A percentile compares a stretch with the other conserved stretches of the same genome.
These are phyloP conservation scores for Tupaia tana DNA, from an alignment of 2,113 vertebrate genomes.

Conservation along the genomic window DNA sequence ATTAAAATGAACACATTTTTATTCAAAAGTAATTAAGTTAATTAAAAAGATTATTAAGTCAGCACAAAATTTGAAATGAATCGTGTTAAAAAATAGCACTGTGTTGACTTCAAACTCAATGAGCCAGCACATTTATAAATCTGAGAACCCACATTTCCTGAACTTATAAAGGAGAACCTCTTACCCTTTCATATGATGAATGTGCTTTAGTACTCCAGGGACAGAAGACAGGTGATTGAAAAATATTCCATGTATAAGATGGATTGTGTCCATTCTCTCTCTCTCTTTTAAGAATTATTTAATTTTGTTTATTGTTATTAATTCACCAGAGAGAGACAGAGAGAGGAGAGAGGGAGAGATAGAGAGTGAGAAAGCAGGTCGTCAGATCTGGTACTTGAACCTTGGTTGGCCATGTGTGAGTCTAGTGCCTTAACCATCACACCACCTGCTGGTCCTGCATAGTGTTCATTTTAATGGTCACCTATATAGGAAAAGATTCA, in stretches of 20 bases:
- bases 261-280: neutral
- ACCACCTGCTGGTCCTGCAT: no score
- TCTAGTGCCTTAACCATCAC: no score
- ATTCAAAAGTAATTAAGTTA: conserved; percentile 75
- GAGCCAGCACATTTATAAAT: conserved; percentile 55
- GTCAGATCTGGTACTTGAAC: no score
- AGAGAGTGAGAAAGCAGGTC: no score
- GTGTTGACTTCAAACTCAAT: conserved; percentile 64
- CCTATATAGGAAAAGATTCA: neutral
- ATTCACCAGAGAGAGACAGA: no score
- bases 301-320: no score
- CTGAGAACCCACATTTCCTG: conserved; percentile 38
- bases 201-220: conserved; percentile 21
- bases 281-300: no score
- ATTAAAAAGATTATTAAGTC: conserved; percentile 73
- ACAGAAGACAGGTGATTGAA: conserved; percentile 11
- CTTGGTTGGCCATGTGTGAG: no score
- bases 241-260: neutral
- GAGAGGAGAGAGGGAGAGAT: no score
- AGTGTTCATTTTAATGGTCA: neutral
- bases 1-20: conserved; percentile 70
- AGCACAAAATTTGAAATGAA: conserved; percentile 73
- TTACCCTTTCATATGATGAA: neutral
- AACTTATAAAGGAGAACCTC: conserved; percentile 30
- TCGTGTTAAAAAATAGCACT: conserved; percentile 64